These are phyloP conservation scores for Ectobius pallidus DNA, from an alignment of 2,888 invertebrate genomes.

Conservation along the genomic window DNA sequence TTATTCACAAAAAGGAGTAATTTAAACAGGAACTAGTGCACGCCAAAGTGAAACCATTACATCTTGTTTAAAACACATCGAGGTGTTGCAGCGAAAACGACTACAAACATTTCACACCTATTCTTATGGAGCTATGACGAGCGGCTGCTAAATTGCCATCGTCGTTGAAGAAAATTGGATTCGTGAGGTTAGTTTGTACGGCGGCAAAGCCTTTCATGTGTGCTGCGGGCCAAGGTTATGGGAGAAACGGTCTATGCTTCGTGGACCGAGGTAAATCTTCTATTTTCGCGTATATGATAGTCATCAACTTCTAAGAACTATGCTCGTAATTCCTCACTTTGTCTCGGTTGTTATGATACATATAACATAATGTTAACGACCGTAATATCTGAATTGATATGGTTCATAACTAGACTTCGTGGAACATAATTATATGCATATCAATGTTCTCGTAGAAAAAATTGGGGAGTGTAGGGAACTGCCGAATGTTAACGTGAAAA, in stretches of 20 bases:
- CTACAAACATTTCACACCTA: slow-evolving; percentile 22
- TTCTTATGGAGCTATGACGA: background rate
- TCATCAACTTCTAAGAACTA: slow-evolving; percentile 7
- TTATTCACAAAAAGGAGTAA: no score
- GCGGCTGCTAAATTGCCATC: slow-evolving; percentile 10
- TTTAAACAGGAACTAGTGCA: no score
- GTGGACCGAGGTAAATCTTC: background rate
- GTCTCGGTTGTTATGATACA: no score
- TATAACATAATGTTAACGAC: no score
- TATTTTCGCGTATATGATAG: slow-evolving; percentile 9
- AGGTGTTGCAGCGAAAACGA: background rate
- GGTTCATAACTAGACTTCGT: no score
- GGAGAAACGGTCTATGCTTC: background rate
- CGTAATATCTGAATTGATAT: no score
- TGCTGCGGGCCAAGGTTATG: slow-evolving; percentile 25
- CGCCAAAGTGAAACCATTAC: background rate
- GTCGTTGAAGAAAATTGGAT: slow-evolving; percentile 30
- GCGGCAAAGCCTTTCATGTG: slow-evolving; percentile 4
- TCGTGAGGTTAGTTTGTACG: slow-evolving; percentile 14
- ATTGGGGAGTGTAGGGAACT: no score
- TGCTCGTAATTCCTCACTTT: no score
- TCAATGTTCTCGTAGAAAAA: no score
- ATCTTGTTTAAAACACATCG: background rate
- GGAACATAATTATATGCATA: no score
- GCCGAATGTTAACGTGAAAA: no score